phyloP scores from a whole-genome alignment of 2,113 vertebrate species.

The Butorides virescens region DNA sequence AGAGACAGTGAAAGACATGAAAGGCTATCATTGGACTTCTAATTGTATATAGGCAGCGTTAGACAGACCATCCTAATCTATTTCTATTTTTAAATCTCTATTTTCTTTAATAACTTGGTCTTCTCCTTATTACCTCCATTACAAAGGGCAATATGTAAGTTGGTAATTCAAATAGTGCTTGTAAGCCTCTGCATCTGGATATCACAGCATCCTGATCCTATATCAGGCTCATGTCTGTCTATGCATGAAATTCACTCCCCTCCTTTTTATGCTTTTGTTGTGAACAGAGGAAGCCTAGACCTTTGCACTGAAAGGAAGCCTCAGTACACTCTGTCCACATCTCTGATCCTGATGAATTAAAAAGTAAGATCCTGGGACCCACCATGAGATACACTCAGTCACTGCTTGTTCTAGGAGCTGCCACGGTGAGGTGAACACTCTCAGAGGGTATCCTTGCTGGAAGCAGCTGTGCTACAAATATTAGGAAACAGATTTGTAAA shows the following conservation, averaged over 20 bases:
- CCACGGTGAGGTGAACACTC: not conserved
- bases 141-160: not conserved
- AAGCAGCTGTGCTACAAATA: not conserved
- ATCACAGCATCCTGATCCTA: not conserved
- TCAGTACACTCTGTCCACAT: not conserved
- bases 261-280: not conserved
- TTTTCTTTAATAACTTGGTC: not conserved
- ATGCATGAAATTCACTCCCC: not conserved
- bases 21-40: not conserved
- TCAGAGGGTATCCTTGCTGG: not conserved
- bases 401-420: not conserved
- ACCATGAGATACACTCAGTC: not conserved
- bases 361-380: not conserved
- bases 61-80: not conserved
- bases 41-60: accelerated
- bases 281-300: not conserved
- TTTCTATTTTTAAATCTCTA: not conserved
- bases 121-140: not conserved
- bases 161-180: not conserved
- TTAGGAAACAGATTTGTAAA: not conserved
- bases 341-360: not conserved
- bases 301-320: not conserved
- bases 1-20: not conserved
- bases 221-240: not conserved
- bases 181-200: not conserved